Base-by-base conservation (phyloP, 2,888 invertebrate species). In the Orthosia gracilis region DNA sequence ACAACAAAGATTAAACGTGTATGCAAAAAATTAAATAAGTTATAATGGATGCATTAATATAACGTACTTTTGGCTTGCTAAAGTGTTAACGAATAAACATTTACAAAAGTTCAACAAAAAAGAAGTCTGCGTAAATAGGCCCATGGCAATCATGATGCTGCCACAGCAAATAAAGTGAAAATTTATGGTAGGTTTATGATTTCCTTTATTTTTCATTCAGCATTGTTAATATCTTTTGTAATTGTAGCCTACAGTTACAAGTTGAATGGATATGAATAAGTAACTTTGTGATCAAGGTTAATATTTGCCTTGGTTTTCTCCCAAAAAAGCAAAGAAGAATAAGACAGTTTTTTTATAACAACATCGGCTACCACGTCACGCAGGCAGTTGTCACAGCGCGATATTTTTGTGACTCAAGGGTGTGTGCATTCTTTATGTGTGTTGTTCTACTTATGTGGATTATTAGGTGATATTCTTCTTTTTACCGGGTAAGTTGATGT, bases 361-460 rank as follows among this genome's bases (percentile, higher is more conserved):
- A 93, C 94, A 92, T 93, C 81, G 89, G 88, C 91, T 95, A 96
- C 96, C 96, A 96, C 96, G 96, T 96, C 96, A 96, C 96, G 93
- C 94, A 94, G 92, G 93, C 94, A 95, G 94, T 96, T 96, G 96
- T 95, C 95, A 95, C 94, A 94, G 95, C 94, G 95, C 93, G 95
- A 95, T 96, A 96, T 96, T 96, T 96, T 96, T 96, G 96, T 96
- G 94, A 93, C 94, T 94, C 94, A 94, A 92, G 96, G 96, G 96
- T 96, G 96, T 96, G 96, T 96, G 95, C 96, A 94, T 96, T 96
- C 95, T 95, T 92, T 94, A 94, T 94, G 94, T 95, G 95, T 96
- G 95, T 96, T 96, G 96, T 96, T 96, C 96, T 96, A 96, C 96
- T 92, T 96, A 96, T 96, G 96, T 96, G 96, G 96, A 96, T 94